phyloP scores from a whole-genome alignment of 2,888 invertebrate genomes.

The Seira ritae region DNA sequence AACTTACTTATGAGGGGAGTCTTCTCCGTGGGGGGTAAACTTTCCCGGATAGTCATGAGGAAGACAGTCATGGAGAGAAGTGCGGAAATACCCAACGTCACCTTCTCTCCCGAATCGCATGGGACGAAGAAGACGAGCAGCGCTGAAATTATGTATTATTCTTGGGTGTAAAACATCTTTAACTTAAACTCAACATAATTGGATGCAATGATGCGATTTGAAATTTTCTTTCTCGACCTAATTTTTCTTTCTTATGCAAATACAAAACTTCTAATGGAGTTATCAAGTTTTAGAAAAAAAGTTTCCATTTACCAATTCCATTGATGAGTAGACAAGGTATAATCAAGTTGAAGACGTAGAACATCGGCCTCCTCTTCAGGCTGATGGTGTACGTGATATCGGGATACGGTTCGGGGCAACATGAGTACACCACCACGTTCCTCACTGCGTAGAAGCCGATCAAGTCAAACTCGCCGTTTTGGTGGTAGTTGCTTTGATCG shows the following conservation, averaged over 20 bases:
- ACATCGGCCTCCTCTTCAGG: slow-evolving; percentile 85
- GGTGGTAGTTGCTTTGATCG: slow-evolving; percentile 91
- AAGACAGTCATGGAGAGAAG: slow-evolving; percentile 93
- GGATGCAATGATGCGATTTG: no score
- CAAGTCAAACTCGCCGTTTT: slow-evolving; percentile 93
- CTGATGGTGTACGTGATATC: slow-evolving; percentile 89
- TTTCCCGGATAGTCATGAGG: slow-evolving; percentile 90
- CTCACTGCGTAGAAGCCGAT: slow-evolving; percentile 81
- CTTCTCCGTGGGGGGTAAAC: slow-evolving; percentile 90
- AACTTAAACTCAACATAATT: no score
- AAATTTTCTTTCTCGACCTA: no score
- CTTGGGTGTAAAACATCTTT: no score
- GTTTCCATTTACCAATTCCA: slow-evolving; percentile 82
- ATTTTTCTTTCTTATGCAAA: no score
- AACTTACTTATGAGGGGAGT: slow-evolving; percentile 88
- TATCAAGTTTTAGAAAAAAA: no score
- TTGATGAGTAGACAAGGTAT: slow-evolving; percentile 90
- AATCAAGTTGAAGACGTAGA: slow-evolving; percentile 90
- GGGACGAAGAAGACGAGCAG: slow-evolving; percentile 91
- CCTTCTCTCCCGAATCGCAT: slow-evolving; percentile 91
- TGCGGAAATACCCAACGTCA: slow-evolving; percentile 90
- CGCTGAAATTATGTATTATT: slow-evolving; percentile 79
- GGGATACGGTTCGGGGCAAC: slow-evolving; percentile 80
- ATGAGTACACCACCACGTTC: slow-evolving; percentile 84
- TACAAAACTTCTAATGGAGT: no score